Percentiles rank a stretch among this genome's conserved stretches.
Conservation (phyloP, 2,113 vertebrate species). For the Stictonetta naevosa region DNA sequence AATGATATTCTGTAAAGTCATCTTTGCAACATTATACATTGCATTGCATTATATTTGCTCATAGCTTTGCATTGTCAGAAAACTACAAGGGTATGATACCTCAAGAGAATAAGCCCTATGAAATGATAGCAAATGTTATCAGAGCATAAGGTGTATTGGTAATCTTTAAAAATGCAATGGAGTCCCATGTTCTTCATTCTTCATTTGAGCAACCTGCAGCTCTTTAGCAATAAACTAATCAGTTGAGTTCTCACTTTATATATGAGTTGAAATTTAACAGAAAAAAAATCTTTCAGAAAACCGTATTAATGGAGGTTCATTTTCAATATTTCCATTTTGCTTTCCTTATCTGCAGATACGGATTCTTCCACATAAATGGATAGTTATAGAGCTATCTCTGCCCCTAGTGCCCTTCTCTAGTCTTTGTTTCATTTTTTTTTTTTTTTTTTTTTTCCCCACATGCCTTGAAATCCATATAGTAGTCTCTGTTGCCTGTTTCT, state of each 20-base stretch:
- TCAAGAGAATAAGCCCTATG: not conserved
- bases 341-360: not conserved
- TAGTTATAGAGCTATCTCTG: not conserved
- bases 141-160: not conserved
- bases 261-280: not conserved
- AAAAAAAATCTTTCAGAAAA: not conserved
- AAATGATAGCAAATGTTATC: constrained; percentile 21
- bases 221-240: not conserved
- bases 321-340: not conserved
- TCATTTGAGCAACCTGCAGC: not conserved
- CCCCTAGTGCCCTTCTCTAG: not conserved
- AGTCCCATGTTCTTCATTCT: constrained; percentile 1
- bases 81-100: not conserved
- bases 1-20: not conserved
- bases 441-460: not conserved
- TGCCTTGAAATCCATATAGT: not conserved
- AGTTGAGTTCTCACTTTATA: not conserved
- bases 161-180: not conserved
- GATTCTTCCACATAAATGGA: not conserved
- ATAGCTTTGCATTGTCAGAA: not conserved
- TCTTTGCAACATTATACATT: not conserved
- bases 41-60: not conserved
- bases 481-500: not conserved
- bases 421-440: not conserved
- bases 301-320: not conserved